A percentile compares a stretch with the other conserved stretches of the same genome.
Evolutionary conservation across 1,140 invertebrate genomes (phyloP).

Genomic region (Drosophila rhopaloa): DNA sequence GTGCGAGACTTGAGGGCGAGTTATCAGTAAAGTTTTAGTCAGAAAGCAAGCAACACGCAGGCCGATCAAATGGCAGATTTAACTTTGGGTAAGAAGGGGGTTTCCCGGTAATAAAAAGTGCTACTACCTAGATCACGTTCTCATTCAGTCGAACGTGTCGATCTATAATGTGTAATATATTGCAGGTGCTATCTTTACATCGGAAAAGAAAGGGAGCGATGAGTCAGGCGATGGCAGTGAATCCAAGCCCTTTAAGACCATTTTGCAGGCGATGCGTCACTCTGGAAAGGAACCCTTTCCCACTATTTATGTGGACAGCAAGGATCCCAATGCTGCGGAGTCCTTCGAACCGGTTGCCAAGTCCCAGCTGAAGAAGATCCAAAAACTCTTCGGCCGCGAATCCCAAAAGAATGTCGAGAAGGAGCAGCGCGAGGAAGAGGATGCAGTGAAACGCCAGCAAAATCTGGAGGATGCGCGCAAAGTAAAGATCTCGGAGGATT

Average conservation of each 20-base stretch:
- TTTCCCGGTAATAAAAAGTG: not conserved
- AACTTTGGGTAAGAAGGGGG: slow-evolving; percentile 47
- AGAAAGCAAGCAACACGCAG: slow-evolving; percentile 45
- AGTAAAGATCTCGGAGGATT: slow-evolving; percentile 92
- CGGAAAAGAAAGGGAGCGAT: slow-evolving; percentile 94
- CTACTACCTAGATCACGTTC: slow-evolving; percentile 27
- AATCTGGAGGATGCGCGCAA: slow-evolving; percentile 97
- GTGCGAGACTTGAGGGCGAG: not conserved
- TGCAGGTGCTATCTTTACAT: slow-evolving; percentile 91
- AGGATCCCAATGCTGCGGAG: slow-evolving; percentile 88
- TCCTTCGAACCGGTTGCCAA: slow-evolving; percentile 94
- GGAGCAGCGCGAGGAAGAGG: slow-evolving; percentile 91
- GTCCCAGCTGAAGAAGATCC: slow-evolving; percentile 97
- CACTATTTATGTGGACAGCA: slow-evolving; percentile 94
- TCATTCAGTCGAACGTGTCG: slow-evolving; percentile 27
- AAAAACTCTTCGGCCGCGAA: slow-evolving; percentile 95
- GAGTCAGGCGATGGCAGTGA: slow-evolving; percentile 94
- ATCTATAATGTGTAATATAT: slow-evolving; percentile 28
- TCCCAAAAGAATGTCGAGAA: slow-evolving; percentile 92
- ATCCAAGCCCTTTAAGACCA: slow-evolving; percentile 95
- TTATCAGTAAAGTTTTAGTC: slow-evolving; percentile 15
- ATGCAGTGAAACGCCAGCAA: slow-evolving; percentile 92
- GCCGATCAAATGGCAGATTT: slow-evolving; percentile 61
- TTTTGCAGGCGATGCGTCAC: slow-evolving; percentile 94
- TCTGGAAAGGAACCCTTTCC: slow-evolving; percentile 95